Evolutionary conservation across 2,888 invertebrate species (phyloP).

Genomic region (Diarsia rubi): DNA sequence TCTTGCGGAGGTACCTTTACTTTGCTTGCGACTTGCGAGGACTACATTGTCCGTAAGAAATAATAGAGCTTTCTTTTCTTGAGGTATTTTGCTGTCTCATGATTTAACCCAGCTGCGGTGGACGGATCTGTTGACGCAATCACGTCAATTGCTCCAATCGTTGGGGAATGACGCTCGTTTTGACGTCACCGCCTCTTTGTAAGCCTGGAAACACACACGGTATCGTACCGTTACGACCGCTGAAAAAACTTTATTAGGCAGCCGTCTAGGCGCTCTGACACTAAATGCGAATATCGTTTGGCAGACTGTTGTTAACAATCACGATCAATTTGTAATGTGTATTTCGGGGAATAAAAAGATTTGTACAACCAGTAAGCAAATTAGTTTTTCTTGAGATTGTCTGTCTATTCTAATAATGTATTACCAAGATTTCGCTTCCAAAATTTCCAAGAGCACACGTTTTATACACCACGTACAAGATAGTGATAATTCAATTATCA

Average conservation of each 20-base stretch:
- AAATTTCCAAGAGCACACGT: constrained; percentile 2
- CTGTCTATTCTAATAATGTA: background rate
- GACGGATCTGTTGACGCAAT: constrained; percentile 75
- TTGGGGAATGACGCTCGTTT: constrained; percentile 81
- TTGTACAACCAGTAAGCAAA: constrained; percentile 6
- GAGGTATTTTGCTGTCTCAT: constrained; percentile 45
- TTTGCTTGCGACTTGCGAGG: background rate
- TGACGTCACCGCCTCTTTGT: constrained; percentile 87
- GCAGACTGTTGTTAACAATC: constrained; percentile 16
- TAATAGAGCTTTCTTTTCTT: constrained; percentile 49
- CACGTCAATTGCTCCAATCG: constrained; percentile 88
- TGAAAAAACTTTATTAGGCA: constrained; percentile 60
- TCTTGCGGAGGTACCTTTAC: constrained; percentile 18
- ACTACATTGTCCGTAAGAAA: constrained; percentile 48
- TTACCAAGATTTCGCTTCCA: background rate
- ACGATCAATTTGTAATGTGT: constrained; percentile 8
- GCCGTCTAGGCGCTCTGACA: constrained; percentile 31
- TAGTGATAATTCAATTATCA: constrained; percentile 25
- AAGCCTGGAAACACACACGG: constrained; percentile 79
- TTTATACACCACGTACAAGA: background rate
- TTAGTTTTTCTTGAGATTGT: constrained; percentile 20
- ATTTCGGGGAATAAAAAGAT: constrained; percentile 8
- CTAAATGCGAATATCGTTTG: constrained; percentile 34
- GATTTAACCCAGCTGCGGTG: constrained; percentile 54
- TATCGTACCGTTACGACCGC: constrained; percentile 77